Evolutionary conservation across 2,113 vertebrate species (phyloP).

Genomic region (Maylandia zebra): DNA sequence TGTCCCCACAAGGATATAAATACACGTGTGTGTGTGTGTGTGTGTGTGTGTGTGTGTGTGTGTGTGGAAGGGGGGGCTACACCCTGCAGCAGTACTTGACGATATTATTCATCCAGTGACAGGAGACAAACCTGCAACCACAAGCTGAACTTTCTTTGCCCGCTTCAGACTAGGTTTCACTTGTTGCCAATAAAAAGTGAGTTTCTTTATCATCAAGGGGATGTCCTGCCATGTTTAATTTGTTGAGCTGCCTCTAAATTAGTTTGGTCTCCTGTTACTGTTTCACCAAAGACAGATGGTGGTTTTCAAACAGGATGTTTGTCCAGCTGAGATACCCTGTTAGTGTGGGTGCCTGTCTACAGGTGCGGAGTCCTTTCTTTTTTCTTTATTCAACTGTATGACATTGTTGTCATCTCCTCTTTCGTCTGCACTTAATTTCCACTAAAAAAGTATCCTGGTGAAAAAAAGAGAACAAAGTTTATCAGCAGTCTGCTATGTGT

Average conservation of each 20-base stretch:
- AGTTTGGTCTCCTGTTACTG: constrained; percentile 59
- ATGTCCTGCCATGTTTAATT: constrained; percentile 23
- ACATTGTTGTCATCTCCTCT: neutral
- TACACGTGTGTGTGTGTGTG: neutral
- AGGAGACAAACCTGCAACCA: neutral
- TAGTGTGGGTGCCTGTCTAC: neutral
- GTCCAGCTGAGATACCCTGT: constrained; percentile 41
- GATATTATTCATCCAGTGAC: neutral
- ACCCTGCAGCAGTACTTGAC: neutral
- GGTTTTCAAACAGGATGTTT: constrained; percentile 62
- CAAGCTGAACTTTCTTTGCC: neutral
- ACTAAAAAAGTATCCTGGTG: neutral
- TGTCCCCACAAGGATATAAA: neutral
- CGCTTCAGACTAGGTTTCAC: neutral
- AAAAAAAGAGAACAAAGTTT: neutral
- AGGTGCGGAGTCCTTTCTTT: neutral
- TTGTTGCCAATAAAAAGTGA: constrained; percentile 32
- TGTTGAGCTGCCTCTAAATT: constrained; percentile 22
- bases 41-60: too few species aligned
- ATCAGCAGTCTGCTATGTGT: neutral
- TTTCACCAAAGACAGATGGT: constrained; percentile 60
- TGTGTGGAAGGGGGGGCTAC: neutral
- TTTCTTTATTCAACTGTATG: neutral
- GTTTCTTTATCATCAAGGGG: constrained; percentile 11
- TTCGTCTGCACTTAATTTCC: neutral